Base-by-base conservation (phyloP, 37 sponge, comb jelly and placozoan species). In the Crambe crambe region DNA sequence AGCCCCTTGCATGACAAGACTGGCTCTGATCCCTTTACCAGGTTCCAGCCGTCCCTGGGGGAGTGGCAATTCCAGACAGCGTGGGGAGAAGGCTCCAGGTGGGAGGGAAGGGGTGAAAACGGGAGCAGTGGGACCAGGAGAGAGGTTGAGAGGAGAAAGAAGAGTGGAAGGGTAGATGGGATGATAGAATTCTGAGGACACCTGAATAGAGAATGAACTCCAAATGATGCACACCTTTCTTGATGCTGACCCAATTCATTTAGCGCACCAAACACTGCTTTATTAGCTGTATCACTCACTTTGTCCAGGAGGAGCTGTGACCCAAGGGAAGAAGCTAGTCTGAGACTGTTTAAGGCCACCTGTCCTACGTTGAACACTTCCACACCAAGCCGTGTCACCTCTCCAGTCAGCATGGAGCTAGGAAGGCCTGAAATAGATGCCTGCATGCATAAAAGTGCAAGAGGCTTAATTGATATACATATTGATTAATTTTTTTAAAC, bases 361-460 rank as follows among this genome's bases (percentile, higher is more conserved):
- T 78, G 78, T 42, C 91, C 91, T 30, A 42, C 70, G 83, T 90
- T 90, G 73, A 32, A 54, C 43, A 90, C 74, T 44, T 79, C 78
- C 44, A 90, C 61, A 8, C 61, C 61, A 9, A 90, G 72, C 1
- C 78, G 76, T 38, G 37, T 41, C 65, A 90, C 69, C 73, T 86
- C 88, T 5, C 91, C 91, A 26, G 62, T 36, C 30, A 86, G 59
- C 59, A 81, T 17, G 47, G 66, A 73, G 8, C 64, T 41, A 27
- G 91, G 79, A 56, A 80, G 56, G 32, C 42, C 44, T 82, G 26
- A 37, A 62, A 63, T 21, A 61, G 73, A 83, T 77, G 70, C 27
- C n/a, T 37, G 23, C 23, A 69, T 17, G 23, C 70, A 42, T 30
- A 41, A 5, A 22, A 21, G 4, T 20, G 34, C 38, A 23, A 23